phyloP scores from a whole-genome alignment of 2,113 vertebrate species.

The Alethe castanea region DNA sequence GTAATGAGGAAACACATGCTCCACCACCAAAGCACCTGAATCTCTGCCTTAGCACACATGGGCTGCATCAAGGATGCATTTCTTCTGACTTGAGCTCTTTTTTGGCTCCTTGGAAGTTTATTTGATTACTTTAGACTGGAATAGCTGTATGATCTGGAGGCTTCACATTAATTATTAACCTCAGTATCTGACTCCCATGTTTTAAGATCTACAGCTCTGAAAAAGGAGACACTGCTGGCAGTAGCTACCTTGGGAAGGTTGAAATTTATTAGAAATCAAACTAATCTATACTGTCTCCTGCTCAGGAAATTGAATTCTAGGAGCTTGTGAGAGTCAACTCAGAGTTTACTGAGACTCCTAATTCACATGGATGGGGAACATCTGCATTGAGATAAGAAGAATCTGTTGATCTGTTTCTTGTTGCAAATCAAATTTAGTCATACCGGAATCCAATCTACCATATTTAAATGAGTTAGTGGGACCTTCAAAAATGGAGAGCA shows the following conservation, averaged over 20 bases:
- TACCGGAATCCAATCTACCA: neutral
- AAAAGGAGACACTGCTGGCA: slow-evolving; percentile 13
- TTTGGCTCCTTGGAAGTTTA: slow-evolving; percentile 21
- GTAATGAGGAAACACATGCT: neutral
- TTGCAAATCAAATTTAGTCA: slow-evolving; percentile 4
- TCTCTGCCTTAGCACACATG: neutral
- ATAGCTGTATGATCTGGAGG: slow-evolving; percentile 14
- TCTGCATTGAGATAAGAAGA: slow-evolving; percentile 35
- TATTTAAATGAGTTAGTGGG: neutral
- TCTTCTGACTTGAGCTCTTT: neutral
- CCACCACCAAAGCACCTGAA: neutral
- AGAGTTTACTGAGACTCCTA: neutral
- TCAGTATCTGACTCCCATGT: slow-evolving; percentile 10
- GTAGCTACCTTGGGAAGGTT: neutral
- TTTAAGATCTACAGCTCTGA: slow-evolving; percentile 33
- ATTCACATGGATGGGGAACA: neutral
- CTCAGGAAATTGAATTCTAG: slow-evolving; percentile 38
- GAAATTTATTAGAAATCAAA: slow-evolving; percentile 59
- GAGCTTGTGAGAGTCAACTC: slow-evolving; percentile 4
- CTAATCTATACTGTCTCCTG: slow-evolving; percentile 44
- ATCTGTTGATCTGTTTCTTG: slow-evolving; percentile 23
- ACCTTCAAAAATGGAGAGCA: neutral
- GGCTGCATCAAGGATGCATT: neutral
- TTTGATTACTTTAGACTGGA: slow-evolving; percentile 22
- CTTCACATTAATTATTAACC: slow-evolving; percentile 60